These are phyloP conservation scores for Hirtodrosophila cameraria DNA, from an alignment of 2,888 invertebrate genomes.

Conservation along the genomic window DNA sequence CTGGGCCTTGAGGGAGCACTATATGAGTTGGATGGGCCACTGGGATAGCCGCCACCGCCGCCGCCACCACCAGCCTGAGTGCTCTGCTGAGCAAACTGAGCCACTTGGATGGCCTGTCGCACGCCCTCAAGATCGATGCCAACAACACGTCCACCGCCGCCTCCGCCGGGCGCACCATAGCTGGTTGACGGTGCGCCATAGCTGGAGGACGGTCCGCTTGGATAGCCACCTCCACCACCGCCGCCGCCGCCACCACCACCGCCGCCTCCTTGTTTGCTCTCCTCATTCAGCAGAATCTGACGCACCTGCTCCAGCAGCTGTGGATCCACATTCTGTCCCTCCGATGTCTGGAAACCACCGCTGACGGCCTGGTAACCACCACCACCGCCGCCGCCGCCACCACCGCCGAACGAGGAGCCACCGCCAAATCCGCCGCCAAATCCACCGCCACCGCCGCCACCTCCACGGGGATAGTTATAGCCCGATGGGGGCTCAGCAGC, in stretches of 20 bases:
- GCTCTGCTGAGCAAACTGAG: conserved; percentile 90
- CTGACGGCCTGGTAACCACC: conserved; percentile 91
- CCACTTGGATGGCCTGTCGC: conserved; percentile 94
- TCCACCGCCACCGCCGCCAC: conserved; percentile 82
- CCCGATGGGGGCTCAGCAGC: conserved; percentile 91
- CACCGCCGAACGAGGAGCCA: conserved; percentile 81
- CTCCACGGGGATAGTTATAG: conserved; percentile 90
- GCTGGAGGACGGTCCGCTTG: conserved; percentile 85
- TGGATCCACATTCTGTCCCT: conserved; percentile 92
- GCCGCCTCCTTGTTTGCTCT: conserved; percentile 87
- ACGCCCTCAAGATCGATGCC: conserved; percentile 94
- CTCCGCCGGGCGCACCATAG: conserved; percentile 87
- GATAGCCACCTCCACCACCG: conserved; percentile 82
- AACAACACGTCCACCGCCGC: conserved; percentile 86
- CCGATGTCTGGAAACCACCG: conserved; percentile 91
- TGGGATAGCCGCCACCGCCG: conserved; percentile 84
- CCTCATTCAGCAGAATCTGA: conserved; percentile 93
- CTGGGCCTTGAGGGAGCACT: conserved; percentile 87
- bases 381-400: conserved; percentile 86
- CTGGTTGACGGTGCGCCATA: conserved; percentile 87
- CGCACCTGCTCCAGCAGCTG: conserved; percentile 93
- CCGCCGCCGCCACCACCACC: conserved; percentile 84
- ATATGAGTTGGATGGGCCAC: conserved; percentile 86
- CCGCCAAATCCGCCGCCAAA: conserved; percentile 84
- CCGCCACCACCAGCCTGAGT: conserved; percentile 85